Evolutionary conservation across 1,140 invertebrate genomes (phyloP).

Genomic region (Tigriopus japonicus): DNA sequence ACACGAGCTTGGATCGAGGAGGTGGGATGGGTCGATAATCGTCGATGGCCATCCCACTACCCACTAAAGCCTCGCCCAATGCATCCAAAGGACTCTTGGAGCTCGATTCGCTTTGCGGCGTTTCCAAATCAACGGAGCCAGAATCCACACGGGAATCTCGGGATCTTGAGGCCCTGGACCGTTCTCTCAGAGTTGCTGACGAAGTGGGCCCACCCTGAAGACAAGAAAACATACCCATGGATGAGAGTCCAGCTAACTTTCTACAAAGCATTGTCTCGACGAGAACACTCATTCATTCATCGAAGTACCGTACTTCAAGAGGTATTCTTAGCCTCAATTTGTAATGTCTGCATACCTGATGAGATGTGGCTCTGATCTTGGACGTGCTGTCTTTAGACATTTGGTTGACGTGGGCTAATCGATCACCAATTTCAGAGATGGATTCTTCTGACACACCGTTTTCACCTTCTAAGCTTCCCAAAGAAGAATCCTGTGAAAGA

Average conservation of each 20-base stretch:
- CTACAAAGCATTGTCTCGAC: no score
- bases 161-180: constrained; percentile 14
- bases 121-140: constrained; percentile 26
- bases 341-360: no score
- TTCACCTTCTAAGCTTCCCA: constrained; percentile 27
- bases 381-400: no score
- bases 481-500: constrained; percentile 24
- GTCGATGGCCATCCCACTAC: background rate
- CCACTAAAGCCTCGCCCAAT: constrained; percentile 10
- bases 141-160: constrained; percentile 26
- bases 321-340: no score
- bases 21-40: background rate
- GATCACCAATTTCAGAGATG: constrained; percentile 15
- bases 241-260: no score
- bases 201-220: no score
- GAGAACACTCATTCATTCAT: no score
- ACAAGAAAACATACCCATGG: no score
- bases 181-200: background rate
- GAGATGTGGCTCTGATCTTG: no score
- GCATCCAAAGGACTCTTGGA: constrained; percentile 25
- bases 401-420: no score
- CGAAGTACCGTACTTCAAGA: no score
- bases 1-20: background rate
- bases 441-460: constrained; percentile 6
- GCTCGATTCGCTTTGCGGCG: constrained; percentile 23